Evolutionary conservation across 2,113 vertebrate genomes (phyloP).

Genomic region (Cyanistes caeruleus): DNA sequence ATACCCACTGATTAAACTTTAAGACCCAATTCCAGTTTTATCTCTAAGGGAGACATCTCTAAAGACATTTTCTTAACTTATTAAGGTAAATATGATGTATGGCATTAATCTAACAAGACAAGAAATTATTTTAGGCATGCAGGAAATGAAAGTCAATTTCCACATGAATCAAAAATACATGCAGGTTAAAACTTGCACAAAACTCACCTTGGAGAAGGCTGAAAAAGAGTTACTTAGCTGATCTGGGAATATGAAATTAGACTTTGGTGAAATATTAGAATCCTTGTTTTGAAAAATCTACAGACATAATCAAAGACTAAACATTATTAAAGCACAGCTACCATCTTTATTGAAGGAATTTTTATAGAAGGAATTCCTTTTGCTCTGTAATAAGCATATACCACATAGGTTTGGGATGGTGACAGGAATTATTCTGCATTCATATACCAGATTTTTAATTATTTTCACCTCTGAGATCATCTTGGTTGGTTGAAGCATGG

Average conservation of each 20-base stretch:
- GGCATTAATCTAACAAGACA: slow-evolving; percentile 55
- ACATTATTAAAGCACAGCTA: neutral
- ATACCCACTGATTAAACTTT: slow-evolving; percentile 21
- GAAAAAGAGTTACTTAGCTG: slow-evolving; percentile 9
- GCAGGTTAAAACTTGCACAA: slow-evolving; percentile 46
- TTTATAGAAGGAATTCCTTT: neutral
- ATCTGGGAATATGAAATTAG: slow-evolving; percentile 25
- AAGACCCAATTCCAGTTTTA: neutral
- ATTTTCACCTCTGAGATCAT: neutral
- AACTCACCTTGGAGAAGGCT: slow-evolving; percentile 12
- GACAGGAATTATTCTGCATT: neutral
- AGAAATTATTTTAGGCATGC: slow-evolving; percentile 3
- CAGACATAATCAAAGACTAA: neutral
- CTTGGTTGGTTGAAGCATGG: neutral
- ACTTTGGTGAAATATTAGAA: slow-evolving; percentile 5
- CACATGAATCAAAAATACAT: slow-evolving; percentile 59
- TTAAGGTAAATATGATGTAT: slow-evolving; percentile 52
- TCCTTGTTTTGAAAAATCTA: neutral
- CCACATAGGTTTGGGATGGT: neutral
- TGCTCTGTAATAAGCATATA: neutral
- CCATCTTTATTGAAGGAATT: neutral
- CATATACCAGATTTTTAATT: neutral
- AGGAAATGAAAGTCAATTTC: slow-evolving; percentile 57
- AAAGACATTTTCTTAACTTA: slow-evolving; percentile 39
- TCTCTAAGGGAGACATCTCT: neutral